Conservation (phyloP, 2,888 invertebrate species). For the Yponomeuta malinellus region DNA sequence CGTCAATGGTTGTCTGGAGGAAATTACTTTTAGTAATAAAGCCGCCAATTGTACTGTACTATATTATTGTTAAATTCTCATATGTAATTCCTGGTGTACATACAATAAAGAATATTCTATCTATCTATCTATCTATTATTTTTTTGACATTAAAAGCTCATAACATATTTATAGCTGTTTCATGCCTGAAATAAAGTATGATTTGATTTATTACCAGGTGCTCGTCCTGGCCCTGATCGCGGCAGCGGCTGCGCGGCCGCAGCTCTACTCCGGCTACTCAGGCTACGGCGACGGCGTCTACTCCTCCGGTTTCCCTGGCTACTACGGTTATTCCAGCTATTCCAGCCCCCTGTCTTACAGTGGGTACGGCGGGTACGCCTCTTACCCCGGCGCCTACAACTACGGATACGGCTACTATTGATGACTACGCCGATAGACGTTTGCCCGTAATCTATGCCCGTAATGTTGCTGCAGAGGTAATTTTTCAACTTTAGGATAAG, state of each 20-base stretch:
- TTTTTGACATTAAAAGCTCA: too few species aligned
- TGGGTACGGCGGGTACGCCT: slow-evolving; percentile 48
- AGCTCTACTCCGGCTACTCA: slow-evolving; percentile 36
- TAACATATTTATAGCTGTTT: too few species aligned
- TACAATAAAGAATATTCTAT: too few species aligned
- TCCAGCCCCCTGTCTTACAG: slow-evolving; percentile 48
- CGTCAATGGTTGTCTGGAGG: too few species aligned
- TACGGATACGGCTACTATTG: slow-evolving; percentile 54
- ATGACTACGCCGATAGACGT: neutral
- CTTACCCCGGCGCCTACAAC: slow-evolving; percentile 49
- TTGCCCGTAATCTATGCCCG: neutral
- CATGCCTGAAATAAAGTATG: too few species aligned
- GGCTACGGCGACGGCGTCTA: slow-evolving; percentile 18
- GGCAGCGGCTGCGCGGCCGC: slow-evolving; percentile 64
- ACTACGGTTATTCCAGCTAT: slow-evolving; percentile 55
- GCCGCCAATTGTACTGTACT: too few species aligned
- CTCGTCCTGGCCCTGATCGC: slow-evolving; percentile 62
- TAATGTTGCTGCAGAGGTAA: too few species aligned
- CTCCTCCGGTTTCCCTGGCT: slow-evolving; percentile 42
- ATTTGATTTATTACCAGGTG: slow-evolving; percentile 37
- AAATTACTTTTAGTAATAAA: too few species aligned
- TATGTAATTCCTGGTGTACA: too few species aligned
- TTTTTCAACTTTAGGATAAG: too few species aligned
- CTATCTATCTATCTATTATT: too few species aligned
- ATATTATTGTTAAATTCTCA: too few species aligned